Evolutionary conservation across 2,888 invertebrate species (phyloP).

Genomic region (Conistra vaccinii): DNA sequence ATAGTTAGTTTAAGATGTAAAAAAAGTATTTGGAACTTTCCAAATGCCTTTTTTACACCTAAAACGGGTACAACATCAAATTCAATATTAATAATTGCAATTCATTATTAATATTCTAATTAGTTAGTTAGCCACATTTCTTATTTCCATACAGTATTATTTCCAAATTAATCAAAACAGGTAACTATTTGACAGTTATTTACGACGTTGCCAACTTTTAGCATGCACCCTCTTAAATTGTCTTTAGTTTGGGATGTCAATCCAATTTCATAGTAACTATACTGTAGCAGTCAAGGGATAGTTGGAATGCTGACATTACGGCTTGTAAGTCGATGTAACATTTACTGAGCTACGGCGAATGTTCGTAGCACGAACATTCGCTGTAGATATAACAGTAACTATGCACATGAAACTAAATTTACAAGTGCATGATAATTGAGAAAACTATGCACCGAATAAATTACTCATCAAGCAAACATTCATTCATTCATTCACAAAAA

Average conservation of each 20-base stretch:
- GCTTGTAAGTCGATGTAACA: not conserved
- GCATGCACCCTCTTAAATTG: no score
- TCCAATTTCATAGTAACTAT: not conserved
- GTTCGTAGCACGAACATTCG: not conserved
- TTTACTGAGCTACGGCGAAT: not conserved
- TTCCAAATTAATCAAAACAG: no score
- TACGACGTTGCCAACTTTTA: no score
- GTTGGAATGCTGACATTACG: not conserved
- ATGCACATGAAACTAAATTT: not conserved
- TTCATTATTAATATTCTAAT: no score
- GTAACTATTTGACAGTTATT: no score
- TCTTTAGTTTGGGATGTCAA: not conserved
- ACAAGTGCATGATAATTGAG: slow-evolving; percentile 6
- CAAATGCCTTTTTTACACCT: no score
- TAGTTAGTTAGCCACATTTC: no score
- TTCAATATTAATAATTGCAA: no score
- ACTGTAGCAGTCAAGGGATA: not conserved
- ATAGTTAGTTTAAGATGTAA: no score
- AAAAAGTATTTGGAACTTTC: no score
- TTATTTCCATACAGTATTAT: no score
- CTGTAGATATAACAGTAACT: not conserved
- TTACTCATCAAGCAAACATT: slow-evolving; percentile 13
- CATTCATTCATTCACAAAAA: slow-evolving; percentile 14
- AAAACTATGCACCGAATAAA: not conserved
- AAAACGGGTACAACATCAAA: no score